A percentile compares a stretch with the other conserved stretches of the same genome.
These are phyloP conservation scores for Tetrao urogallus DNA, from an alignment of 2,113 vertebrate species.

Conservation along the genomic window DNA sequence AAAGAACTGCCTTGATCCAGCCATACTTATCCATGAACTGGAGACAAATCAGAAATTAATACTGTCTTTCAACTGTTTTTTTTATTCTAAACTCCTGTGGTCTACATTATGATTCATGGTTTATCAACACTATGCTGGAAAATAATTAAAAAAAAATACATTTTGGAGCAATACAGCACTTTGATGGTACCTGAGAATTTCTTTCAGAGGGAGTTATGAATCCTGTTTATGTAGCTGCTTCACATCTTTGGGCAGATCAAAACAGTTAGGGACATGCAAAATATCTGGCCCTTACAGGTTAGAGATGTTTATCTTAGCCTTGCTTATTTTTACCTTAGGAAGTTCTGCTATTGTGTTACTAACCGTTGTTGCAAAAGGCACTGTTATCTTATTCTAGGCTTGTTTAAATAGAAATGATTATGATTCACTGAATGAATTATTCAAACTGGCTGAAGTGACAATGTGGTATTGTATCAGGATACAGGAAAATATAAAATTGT, in stretches of 20 bases:
- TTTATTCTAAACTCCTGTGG: not conserved
- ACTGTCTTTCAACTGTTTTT: not conserved
- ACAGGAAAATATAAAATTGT: slow-evolving; percentile 5
- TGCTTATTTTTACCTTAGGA: slow-evolving; percentile 13
- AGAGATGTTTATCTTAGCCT: slow-evolving; percentile 22
- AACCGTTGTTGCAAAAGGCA: not conserved
- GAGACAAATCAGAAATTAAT: not conserved
- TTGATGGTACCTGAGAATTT: not conserved
- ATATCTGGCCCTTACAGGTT: not conserved
- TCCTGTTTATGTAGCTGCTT: slow-evolving; percentile 5
- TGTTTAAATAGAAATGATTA: not conserved
- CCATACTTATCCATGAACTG: not conserved
- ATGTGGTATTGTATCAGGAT: not conserved
- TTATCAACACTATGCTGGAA: not conserved
- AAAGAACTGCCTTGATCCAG: not conserved
- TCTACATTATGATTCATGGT: not conserved
- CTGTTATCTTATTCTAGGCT: not conserved
- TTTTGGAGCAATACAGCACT: not conserved
- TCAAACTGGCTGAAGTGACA: not conserved
- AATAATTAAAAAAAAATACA: not conserved
- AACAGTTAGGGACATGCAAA: not conserved
- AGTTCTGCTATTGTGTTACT: not conserved
- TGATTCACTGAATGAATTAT: slow-evolving; percentile 23
- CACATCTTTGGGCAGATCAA: not conserved
- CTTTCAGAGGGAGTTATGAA: not conserved